Percentiles rank a stretch among this genome's conserved stretches.
phyloP scores from a whole-genome alignment of 2,888 invertebrate species.

The Eupithecia exiguata region DNA sequence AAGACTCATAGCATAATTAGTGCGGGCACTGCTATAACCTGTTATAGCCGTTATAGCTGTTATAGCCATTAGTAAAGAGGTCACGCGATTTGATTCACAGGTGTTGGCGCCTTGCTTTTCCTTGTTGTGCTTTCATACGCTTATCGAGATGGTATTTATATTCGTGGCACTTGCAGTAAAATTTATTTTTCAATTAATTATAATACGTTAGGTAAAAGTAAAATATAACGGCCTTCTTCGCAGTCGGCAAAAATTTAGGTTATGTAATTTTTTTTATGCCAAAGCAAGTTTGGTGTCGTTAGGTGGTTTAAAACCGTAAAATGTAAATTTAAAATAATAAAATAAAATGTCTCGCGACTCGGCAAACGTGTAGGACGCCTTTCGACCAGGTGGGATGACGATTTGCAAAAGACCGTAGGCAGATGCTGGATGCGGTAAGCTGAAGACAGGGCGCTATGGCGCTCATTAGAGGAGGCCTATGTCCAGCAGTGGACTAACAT shows the following conservation, averaged over 20 bases:
- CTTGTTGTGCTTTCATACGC: slow-evolving; percentile 5
- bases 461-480: too few species aligned
- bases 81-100: slow-evolving; percentile 28
- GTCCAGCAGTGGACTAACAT: too few species aligned
- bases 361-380: too few species aligned
- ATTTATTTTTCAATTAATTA: background rate
- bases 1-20: slow-evolving; percentile 31
- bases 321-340: background rate
- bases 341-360: background rate
- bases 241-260: background rate
- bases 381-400: too few species aligned
- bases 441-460: too few species aligned
- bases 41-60: slow-evolving; percentile 9
- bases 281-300: background rate
- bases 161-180: background rate
- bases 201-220: background rate
- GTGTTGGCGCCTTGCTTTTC: slow-evolving; percentile 1
- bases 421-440: too few species aligned
- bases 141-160: slow-evolving; percentile 1
- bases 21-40: slow-evolving; percentile 14
- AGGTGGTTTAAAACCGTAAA: background rate
- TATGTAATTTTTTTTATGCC: background rate
- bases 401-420: too few species aligned
- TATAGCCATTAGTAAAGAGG: slow-evolving; percentile 10
- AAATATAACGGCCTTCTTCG: background rate